These are phyloP conservation scores for Electrophaes corylata DNA, from an alignment of 2,888 invertebrate species.

Conservation along the genomic window DNA sequence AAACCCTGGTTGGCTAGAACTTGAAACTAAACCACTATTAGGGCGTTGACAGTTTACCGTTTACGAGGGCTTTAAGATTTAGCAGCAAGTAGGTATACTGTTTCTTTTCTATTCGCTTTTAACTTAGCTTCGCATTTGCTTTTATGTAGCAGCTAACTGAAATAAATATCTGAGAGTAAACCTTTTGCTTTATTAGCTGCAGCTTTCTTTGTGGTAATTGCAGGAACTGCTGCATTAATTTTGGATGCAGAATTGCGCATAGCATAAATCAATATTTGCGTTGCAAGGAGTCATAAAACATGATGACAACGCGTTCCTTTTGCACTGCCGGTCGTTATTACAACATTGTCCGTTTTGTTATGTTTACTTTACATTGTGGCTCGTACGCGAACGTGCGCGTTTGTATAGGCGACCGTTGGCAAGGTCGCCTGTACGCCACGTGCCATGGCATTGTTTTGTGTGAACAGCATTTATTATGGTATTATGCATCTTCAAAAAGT, in stretches of 20 bases:
- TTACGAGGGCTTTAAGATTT: constrained; percentile 28
- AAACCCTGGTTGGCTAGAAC: constrained; percentile 56
- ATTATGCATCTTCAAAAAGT: constrained; percentile 24
- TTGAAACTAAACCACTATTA: constrained; percentile 29
- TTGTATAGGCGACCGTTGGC: constrained; percentile 50
- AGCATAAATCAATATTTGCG: constrained; percentile 30
- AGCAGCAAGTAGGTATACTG: constrained; percentile 21
- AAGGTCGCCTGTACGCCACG: constrained; percentile 72
- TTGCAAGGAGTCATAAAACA: constrained; percentile 40
- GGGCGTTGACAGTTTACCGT: constrained; percentile 31
- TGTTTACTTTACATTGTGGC: constrained; percentile 55
- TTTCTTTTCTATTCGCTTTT: constrained; percentile 15
- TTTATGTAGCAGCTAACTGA: constrained; percentile 7
- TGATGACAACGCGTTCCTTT: constrained; percentile 49
- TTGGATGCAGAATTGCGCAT: constrained; percentile 11
- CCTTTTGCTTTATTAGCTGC: constrained; percentile 6
- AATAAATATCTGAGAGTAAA: constrained; percentile 10
- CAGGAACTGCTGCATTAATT: constrained; percentile 3
- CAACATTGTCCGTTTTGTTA: constrained; percentile 53
- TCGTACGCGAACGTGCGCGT: constrained; percentile 47
- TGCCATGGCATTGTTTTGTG: constrained; percentile 52
- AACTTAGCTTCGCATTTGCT: background rate
- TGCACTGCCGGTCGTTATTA: constrained; percentile 45
- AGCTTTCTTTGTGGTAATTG: background rate
- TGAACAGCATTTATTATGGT: constrained; percentile 43